Evolutionary conservation across 2,888 invertebrate genomes (phyloP).

Genomic region (Panzeria rudis): DNA sequence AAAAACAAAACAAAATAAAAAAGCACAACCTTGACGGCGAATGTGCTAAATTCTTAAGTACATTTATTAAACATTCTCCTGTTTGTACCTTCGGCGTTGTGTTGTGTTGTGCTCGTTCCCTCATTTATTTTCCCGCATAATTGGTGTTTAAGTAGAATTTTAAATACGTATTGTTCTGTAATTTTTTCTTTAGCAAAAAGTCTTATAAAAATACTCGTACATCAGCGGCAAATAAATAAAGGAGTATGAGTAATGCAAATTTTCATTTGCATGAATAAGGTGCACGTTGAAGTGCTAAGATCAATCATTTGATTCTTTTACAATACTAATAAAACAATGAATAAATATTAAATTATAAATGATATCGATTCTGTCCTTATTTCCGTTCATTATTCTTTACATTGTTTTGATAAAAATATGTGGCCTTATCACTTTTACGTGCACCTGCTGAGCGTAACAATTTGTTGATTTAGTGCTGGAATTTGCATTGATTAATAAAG

Average conservation of each 20-base stretch:
- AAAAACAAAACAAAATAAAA: not conserved
- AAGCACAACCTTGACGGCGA: slow-evolving; percentile 45
- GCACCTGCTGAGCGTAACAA: not conserved
- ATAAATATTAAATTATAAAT: too few relatives aligned
- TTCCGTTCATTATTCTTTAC: not conserved
- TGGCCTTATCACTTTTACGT: not conserved
- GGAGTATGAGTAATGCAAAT: slow-evolving; percentile 10
- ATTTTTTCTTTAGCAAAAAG: slow-evolving; percentile 3
- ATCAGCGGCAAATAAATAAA: slow-evolving; percentile 1
- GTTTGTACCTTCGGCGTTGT: not conserved
- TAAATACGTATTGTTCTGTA: slow-evolving; percentile 45
- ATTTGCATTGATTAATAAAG: slow-evolving; percentile 64
- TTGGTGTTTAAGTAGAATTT: slow-evolving; percentile 65
- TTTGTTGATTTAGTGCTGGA: slow-evolving; percentile 56
- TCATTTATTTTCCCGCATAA: slow-evolving; percentile 50
- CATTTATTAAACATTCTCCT: not conserved
- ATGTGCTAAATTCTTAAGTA: slow-evolving; percentile 44
- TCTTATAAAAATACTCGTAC: not conserved
- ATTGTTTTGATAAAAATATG: not conserved
- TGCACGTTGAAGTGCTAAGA: slow-evolving; percentile 19
- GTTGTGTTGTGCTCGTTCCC: slow-evolving; percentile 8
- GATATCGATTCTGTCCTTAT: too few relatives aligned
- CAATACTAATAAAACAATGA: too few relatives aligned
- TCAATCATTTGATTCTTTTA: not conserved
- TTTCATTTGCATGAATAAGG: not conserved